Conservation (phyloP, 35 echinoderm and acorn worm genomes). For the Ophioderma brevispina region DNA sequence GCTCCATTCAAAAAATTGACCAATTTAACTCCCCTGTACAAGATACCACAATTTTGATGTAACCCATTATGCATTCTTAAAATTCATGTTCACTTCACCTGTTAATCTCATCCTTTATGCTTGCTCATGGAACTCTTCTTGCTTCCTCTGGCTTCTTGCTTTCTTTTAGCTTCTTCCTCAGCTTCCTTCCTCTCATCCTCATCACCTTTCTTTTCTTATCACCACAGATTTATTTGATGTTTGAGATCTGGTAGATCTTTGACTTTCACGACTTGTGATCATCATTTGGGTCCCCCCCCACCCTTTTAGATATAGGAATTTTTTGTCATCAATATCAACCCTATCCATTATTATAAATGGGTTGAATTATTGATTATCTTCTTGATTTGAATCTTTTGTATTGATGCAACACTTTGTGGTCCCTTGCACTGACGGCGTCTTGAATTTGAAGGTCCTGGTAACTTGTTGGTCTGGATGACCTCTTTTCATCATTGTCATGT, state of each 20-base stretch:
- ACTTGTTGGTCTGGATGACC: too few species aligned
- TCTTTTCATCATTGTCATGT: too few species aligned
- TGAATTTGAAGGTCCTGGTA: too few species aligned
- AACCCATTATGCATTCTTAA: too few species aligned
- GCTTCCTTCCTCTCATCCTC: conserved; percentile 27
- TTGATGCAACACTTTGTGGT: background rate
- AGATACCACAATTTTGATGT: too few species aligned
- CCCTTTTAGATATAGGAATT: background rate
- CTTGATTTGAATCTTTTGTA: background rate
- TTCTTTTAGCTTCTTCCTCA: background rate
- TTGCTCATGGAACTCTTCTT: background rate
- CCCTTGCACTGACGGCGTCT: too few species aligned
- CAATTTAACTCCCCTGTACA: too few species aligned
- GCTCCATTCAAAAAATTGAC: too few species aligned
- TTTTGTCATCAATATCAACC: background rate
- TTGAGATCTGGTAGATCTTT: background rate
- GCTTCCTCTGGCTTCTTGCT: conserved; percentile 12
- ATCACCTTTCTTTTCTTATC: background rate
- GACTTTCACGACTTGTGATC: conserved; percentile 9
- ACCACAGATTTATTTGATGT: background rate
- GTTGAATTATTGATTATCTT: background rate
- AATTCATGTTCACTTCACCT: too few species aligned
- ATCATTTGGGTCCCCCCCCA: background rate
- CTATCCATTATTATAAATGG: conserved; percentile 20
- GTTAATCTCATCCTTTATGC: background rate